These are phyloP conservation scores for Melanogrammus aeglefinus DNA, from an alignment of 2,797 vertebrate species.

Conservation along the genomic window DNA sequence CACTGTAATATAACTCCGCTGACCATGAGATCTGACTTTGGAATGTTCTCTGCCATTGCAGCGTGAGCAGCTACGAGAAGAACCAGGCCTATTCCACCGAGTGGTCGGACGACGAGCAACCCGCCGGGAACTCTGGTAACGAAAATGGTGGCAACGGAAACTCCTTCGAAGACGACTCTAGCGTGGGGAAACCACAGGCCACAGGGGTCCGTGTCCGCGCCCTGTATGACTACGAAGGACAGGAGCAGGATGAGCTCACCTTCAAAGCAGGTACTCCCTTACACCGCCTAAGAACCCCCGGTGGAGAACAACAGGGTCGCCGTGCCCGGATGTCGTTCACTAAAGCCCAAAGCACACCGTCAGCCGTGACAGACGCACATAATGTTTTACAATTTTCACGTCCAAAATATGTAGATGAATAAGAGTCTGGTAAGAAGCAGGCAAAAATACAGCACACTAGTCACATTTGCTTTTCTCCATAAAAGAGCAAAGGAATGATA, in stretches of 20 bases:
- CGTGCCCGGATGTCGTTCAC: neutral
- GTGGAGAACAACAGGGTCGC: neutral
- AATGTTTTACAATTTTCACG: no score
- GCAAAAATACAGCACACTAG: neutral
- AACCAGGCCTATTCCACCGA: conserved; percentile 89
- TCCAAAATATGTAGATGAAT: no score
- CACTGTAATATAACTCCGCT: neutral
- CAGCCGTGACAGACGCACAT: no score
- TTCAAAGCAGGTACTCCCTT: conserved; percentile 88
- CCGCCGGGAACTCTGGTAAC: conserved; percentile 78
- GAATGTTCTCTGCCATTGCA: conserved; percentile 45
- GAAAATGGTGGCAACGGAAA: conserved; percentile 84
- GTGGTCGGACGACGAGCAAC: conserved; percentile 95
- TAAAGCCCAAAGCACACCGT: no score
- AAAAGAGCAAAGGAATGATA: neutral
- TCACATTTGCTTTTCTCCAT: neutral
- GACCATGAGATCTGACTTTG: neutral
- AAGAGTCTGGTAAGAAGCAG: neutral
- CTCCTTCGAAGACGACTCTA: conserved; percentile 89
- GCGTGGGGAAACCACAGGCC: conserved; percentile 48
- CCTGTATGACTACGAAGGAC: conserved; percentile 95
- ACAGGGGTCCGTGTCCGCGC: conserved; percentile 84
- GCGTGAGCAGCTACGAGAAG: conserved; percentile 94
- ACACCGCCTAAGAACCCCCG: neutral
- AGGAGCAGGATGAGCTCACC: conserved; percentile 95